Conservation (phyloP, 2,888 invertebrate species). For the Netelia virgata region DNA sequence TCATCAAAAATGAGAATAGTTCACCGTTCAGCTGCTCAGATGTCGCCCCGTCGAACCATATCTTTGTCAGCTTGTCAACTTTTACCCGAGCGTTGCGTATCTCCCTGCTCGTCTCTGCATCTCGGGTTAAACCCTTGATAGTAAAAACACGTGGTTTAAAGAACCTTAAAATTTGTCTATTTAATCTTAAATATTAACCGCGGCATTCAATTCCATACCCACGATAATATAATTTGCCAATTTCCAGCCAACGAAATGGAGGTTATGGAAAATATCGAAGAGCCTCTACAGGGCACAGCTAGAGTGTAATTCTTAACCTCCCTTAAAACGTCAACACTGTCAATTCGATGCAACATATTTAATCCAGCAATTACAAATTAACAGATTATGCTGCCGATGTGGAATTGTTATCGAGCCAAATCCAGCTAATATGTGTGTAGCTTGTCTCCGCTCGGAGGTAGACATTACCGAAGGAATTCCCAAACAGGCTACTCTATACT, state of each 20-base stretch:
- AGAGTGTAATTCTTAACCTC: slow-evolving; percentile 65
- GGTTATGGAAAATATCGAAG: slow-evolving; percentile 60
- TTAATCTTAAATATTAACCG: background rate
- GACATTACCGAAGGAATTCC: slow-evolving; percentile 99
- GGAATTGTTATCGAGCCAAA: slow-evolving; percentile 97
- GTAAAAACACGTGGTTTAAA: background rate
- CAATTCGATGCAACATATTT: background rate
- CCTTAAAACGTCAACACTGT: background rate
- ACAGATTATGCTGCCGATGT: slow-evolving; percentile 97
- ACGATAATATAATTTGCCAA: background rate
- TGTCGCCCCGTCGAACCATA: no score
- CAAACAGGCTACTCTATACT: slow-evolving; percentile 95
- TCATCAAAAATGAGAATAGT: no score
- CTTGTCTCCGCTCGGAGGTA: slow-evolving; percentile 95
- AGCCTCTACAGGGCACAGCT: slow-evolving; percentile 40
- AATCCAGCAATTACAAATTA: slow-evolving; percentile 64
- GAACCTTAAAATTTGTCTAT: background rate
- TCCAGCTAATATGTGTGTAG: slow-evolving; percentile 98
- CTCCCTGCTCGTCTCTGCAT: no score
- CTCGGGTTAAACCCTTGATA: no score
- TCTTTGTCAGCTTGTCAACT: no score
- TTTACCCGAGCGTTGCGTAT: no score
- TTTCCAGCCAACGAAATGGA: slow-evolving; percentile 53
- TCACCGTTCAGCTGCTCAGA: no score
- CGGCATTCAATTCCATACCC: background rate